A percentile compares a stretch with the other conserved stretches of the same genome.
These are phyloP conservation scores for Abscondita cerata DNA, from an alignment of 2,888 invertebrate species.

Conservation along the genomic window DNA sequence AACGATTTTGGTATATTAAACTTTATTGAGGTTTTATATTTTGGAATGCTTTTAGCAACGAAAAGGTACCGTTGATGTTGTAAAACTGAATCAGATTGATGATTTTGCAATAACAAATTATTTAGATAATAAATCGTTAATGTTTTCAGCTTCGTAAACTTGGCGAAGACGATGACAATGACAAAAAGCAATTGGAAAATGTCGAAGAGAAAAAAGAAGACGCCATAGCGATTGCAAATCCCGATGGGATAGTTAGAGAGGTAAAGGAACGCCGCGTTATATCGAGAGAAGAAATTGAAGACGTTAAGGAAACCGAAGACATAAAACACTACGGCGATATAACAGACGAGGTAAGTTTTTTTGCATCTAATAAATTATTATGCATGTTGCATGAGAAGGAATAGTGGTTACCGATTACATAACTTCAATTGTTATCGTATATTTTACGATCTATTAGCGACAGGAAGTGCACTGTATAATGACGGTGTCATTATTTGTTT, in stretches of 20 bases:
- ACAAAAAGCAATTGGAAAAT: slow-evolving; percentile 45
- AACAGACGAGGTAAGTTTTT: slow-evolving; percentile 78
- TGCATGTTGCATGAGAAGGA: not conserved
- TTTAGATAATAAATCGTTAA: too few species aligned
- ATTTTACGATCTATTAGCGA: not conserved
- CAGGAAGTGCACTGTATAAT: slow-evolving; percentile 14
- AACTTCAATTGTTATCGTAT: too few species aligned
- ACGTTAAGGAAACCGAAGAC: slow-evolving; percentile 84
- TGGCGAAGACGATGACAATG: slow-evolving; percentile 53
- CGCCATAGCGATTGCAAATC: slow-evolving; percentile 66
- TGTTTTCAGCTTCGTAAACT: slow-evolving; percentile 52
- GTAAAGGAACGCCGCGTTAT: slow-evolving; percentile 80
- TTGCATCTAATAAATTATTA: too few species aligned
- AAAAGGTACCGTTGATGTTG: too few species aligned
- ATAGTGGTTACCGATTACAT: too few species aligned
- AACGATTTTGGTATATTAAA: too few species aligned
- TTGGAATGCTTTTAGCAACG: too few species aligned
- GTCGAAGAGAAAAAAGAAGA: slow-evolving; percentile 47
- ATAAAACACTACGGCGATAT: slow-evolving; percentile 83
- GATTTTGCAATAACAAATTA: too few species aligned
- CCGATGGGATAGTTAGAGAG: slow-evolving; percentile 81
- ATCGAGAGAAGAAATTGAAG: slow-evolving; percentile 83
- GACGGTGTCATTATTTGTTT: not conserved
- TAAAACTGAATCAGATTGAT: too few species aligned
- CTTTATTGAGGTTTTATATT: too few species aligned